Evolutionary conservation across 2,797 vertebrate genomes (phyloP).

Genomic region (Ciconia nigra): DNA sequence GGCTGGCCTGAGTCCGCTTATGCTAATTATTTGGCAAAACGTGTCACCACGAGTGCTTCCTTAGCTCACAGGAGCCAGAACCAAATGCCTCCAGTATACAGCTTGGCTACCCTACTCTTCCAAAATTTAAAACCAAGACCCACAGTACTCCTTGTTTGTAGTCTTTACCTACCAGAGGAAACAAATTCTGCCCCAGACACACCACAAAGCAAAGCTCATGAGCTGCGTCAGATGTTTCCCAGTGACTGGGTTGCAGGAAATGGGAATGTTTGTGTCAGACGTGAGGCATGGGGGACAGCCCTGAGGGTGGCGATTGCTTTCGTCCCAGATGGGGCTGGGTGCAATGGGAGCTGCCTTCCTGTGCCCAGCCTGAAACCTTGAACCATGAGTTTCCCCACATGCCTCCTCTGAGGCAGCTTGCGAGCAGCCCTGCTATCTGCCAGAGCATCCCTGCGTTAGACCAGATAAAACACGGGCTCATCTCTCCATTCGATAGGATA

Average conservation of each 20-base stretch:
- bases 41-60: rapidly evolving
- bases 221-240: background rate
- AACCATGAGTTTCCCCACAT: background rate
- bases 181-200: background rate
- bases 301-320: background rate
- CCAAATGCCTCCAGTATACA: background rate
- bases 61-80: background rate
- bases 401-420: rapidly evolving
- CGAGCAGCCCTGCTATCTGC: background rate
- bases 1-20: background rate
- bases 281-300: background rate
- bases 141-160: background rate
- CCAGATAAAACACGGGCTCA: background rate
- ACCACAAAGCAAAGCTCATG: background rate
- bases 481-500: background rate
- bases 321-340: background rate
- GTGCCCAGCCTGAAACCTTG: background rate
- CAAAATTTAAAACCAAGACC: background rate
- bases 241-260: background rate
- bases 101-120: background rate
- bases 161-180: background rate
- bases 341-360: background rate
- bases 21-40: background rate
- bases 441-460: background rate
- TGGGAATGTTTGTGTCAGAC: background rate